Conservation (phyloP, 2,888 invertebrate genomes). For the Deilephila porcellus region DNA sequence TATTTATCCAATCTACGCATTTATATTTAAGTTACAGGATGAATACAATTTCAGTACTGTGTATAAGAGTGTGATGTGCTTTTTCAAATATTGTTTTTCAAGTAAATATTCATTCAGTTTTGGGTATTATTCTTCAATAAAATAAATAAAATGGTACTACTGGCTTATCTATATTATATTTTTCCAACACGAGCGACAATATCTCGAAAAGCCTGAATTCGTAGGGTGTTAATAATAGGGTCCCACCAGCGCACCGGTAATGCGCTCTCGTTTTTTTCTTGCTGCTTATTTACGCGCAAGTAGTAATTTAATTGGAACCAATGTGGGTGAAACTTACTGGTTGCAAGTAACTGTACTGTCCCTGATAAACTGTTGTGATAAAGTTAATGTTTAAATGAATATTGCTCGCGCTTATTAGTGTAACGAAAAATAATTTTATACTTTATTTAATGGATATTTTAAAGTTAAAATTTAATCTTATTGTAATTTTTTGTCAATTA, state of each 20-base stretch:
- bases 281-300: constrained; percentile 39
- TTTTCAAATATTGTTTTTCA: no score
- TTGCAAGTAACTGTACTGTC: constrained; percentile 41
- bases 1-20: no score
- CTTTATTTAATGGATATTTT: not conserved
- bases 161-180: not conserved
- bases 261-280: constrained; percentile 41
- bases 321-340: constrained; percentile 44
- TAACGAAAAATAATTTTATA: constrained; percentile 19
- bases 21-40: no score
- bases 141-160: no score
- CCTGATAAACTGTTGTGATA: constrained; percentile 28
- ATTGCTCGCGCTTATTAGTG: constrained; percentile 9
- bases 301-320: constrained; percentile 48
- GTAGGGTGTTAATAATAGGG: constrained; percentile 9
- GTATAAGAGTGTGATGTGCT: no score
- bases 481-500: constrained; percentile 5
- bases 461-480: not conserved
- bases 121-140: no score
- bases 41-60: no score
- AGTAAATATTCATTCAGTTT: no score
- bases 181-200: not conserved
- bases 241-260: constrained; percentile 38
- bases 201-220: not conserved
- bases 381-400: constrained; percentile 24